A percentile compares a stretch with the other conserved stretches of the same genome.
These are phyloP conservation scores for Syrphus vitripennis DNA, from an alignment of 2,888 invertebrate species.

Conservation along the genomic window DNA sequence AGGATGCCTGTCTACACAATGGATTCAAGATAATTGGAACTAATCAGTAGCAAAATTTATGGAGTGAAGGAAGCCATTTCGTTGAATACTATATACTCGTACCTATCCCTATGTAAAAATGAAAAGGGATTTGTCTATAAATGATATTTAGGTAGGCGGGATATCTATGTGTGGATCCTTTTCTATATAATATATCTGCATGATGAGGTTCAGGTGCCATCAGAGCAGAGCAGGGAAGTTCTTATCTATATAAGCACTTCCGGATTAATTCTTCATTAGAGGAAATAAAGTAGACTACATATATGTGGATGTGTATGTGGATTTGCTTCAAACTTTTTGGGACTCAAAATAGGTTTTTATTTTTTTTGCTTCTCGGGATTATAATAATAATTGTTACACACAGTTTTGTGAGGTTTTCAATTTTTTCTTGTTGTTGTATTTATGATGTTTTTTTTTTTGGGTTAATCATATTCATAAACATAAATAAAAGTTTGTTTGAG, in stretches of 20 bases:
- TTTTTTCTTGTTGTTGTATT: neutral
- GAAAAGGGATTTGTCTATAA: constrained; percentile 11
- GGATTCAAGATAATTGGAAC: constrained; percentile 67
- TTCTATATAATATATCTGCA: neutral
- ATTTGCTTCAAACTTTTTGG: constrained; percentile 4
- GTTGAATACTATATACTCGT: constrained; percentile 25
- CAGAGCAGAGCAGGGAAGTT: neutral
- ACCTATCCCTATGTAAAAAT: too few relatives aligned
- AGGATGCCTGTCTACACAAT: constrained; percentile 68
- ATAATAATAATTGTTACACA: constrained; percentile 21
- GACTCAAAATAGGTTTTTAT: constrained; percentile 1
- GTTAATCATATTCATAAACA: neutral
- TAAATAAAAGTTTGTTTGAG: neutral
- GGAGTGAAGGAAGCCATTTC: constrained; percentile 60
- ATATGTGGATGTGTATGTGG: too few relatives aligned
- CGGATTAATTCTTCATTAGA: constrained; percentile 30
- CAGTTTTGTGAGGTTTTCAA: neutral
- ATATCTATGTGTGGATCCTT: neutral
- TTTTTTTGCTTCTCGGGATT: constrained; percentile 18
- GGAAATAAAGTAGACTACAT: constrained; percentile 11
- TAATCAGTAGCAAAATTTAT: constrained; percentile 66
- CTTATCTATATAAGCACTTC: constrained; percentile 22
- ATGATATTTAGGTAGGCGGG: neutral
- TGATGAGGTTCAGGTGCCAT: constrained; percentile 14
- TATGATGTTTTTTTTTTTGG: neutral